phyloP scores from a whole-genome alignment of 1,140 invertebrate species.

The Leptinotarsa lineolata region DNA sequence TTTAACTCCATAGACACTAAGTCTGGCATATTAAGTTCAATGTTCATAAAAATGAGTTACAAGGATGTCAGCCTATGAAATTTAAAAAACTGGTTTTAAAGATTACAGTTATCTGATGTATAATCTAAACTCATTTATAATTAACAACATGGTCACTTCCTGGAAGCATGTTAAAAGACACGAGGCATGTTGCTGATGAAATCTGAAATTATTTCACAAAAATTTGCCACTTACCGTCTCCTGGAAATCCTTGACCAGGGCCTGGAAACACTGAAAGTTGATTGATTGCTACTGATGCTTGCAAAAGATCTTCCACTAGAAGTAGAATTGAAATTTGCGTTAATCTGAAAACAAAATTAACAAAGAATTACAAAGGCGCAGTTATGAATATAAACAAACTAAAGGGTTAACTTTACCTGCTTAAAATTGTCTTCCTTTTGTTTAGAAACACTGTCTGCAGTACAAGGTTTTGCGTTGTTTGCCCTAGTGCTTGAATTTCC shows the following conservation, averaged over 20 bases:
- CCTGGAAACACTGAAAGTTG: constrained; percentile 40
- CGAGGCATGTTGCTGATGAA: constrained; percentile 16
- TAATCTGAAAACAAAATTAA: constrained; percentile 30
- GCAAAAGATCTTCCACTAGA: constrained; percentile 43
- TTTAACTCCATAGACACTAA: neutral
- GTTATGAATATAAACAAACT: constrained; percentile 35
- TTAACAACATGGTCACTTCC: constrained; percentile 16
- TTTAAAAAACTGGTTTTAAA: neutral
- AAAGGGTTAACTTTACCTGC: constrained; percentile 42
- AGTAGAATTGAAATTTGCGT: constrained; percentile 30
- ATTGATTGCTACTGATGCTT: constrained; percentile 42
- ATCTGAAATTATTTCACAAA: neutral
- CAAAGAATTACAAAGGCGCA: constrained; percentile 39
- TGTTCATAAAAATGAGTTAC: constrained; percentile 4
- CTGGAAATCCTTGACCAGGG: constrained; percentile 42
- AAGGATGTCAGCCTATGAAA: neutral
- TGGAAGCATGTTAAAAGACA: neutral
- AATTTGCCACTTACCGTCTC: constrained; percentile 39
- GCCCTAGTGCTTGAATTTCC: constrained; percentile 44
- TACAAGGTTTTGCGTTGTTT: constrained; percentile 29
- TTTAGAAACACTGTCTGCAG: constrained; percentile 41
- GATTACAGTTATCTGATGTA: constrained; percentile 16
- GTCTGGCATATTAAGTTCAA: neutral
- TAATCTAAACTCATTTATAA: constrained; percentile 2
- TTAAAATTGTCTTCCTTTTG: constrained; percentile 39